Evolutionary conservation across 2,113 vertebrate species (phyloP), one percentile per base, ranked within the genome.

Genomic region (Macroglossus sobrinus): DNA sequence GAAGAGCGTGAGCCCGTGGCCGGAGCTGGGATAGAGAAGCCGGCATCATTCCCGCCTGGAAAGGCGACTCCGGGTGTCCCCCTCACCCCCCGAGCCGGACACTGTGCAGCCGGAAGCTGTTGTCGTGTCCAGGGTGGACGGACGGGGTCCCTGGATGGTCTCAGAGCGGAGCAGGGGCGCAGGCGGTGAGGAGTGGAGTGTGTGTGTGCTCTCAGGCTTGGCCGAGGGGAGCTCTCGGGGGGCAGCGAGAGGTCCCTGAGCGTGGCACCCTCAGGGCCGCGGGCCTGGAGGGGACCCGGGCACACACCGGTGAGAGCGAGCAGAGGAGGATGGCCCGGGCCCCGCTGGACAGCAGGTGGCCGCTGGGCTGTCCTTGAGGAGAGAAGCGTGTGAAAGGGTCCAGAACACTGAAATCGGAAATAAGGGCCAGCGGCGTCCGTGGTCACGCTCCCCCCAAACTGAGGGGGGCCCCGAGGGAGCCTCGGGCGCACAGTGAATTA

Each of bases 141-240:
- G 35, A n/a, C n/a, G 1, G 14, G 81, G 86, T 40, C 81, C 33
- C 74, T 63, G 79, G 96, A 16, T 6, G 75, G 71, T 81, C 81
- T 96, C 82, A 84, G 85, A 95, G 71, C 59, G 75, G 85, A 69
- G 92, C 64, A 84, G 45, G 47, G 57, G 30, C 12, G 9, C 43
- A 50, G 93, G 6, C 84, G 95, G 74, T 87, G 90, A 95, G 79
- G 93, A 66, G 16, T 13, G 45, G 84, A 88, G 22, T 1, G 7
- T 66, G 26, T 30, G 18, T 89, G 9, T 88, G 89, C 72, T 92
- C 93, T 95, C 94, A 81, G 86, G 38, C 95, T 88, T 91, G 91
- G 7, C 82, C 55, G 63, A 93, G 59, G 57, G 76, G 75, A 45
- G 76, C 8, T 50, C 45, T n/a, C n/a, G n/a, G n/a, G n/a, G n/a